Evolutionary conservation across 2,113 vertebrate species (phyloP), one percentile per base, ranked within the genome.

Genomic region (Rissa tridactyla): DNA sequence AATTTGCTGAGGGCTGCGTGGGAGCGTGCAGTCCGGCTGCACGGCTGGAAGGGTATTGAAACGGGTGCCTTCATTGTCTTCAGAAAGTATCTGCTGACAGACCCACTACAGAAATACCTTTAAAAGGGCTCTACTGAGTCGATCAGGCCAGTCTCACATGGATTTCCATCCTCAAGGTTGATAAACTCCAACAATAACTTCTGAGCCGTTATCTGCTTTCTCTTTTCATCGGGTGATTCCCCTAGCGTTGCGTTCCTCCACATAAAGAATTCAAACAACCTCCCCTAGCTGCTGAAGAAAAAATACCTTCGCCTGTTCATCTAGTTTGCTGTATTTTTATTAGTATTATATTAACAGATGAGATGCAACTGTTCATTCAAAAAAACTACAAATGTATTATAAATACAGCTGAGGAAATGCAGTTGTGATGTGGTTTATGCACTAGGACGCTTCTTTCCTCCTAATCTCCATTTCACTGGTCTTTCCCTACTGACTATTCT

Each of bases 71-170:
- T 19, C 5, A 1, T 6, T 47, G 58, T 6, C 81, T 60, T 65
- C 18, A 17, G 30, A 52, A 65, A 32, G 44, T 5, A 6, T 4
- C 69, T 26, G 75, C 32, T 76, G 78, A 38, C 12, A 9, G 16
- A n/a, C 15, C 6, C 29, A 0, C 27, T 19, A 3, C 13, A 38
- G 19, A 27, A 49, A 7, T 4, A 15, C 22, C 29, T 75, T 64
- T 51, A 3, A 25, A 82, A 55, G n/a, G 29, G 32, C 82, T 82
- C 15, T 10, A 3, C 8, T 2, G 68, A 61, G 21, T 15, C 5
- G 2, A 6, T 32, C n/a, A 5, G 26, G 18, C 11, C 6, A 4
- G 21, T 6, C 6, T 38, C 36, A 0, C 3, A 1, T 4, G 4
- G 36, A 21, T 75, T 70, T 54, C 21, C 57, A 15, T 32, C 14